These are phyloP conservation scores for Homarus gammarus DNA, from an alignment of 2,888 invertebrate species.

Conservation along the genomic window DNA sequence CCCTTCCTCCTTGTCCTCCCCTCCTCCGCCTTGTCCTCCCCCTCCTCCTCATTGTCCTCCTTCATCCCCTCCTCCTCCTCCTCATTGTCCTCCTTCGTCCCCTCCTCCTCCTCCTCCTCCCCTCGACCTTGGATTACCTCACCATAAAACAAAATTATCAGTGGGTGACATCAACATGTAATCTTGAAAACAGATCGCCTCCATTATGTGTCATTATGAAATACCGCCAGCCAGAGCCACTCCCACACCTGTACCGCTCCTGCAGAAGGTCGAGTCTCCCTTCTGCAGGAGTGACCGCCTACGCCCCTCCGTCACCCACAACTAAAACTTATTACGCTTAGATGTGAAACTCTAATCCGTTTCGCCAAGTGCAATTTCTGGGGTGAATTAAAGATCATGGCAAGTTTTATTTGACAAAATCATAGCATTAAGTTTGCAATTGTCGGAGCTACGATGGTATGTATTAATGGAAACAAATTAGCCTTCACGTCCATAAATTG, in stretches of 20 bases:
- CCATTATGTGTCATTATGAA: background rate
- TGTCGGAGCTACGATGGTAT: no score
- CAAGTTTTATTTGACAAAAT: background rate
- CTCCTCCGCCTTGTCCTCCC: background rate
- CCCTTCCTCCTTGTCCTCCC: no score
- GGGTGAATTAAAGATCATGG: background rate
- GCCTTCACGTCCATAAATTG: no score
- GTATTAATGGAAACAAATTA: no score
- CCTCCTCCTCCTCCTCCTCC: background rate
- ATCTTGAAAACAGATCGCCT: constrained; percentile 20
- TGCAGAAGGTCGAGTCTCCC: background rate
- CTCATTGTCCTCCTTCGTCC: background rate
- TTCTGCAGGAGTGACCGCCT: background rate
- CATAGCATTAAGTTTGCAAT: background rate
- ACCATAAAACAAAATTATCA: background rate
- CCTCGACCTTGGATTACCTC: background rate
- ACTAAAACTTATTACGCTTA: constrained; percentile 4
- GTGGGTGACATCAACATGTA: constrained; percentile 8
- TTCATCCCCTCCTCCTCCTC: background rate
- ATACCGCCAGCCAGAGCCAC: background rate
- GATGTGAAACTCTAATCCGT: constrained; percentile 11
- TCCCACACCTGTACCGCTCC: background rate
- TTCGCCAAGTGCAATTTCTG: constrained; percentile 2
- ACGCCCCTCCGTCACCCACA: background rate
- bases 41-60: background rate